Evolutionary conservation across 1,140 invertebrate species (phyloP), one percentile per base, ranked within the genome.

Genomic region (Stegodyphus mimosarum): DNA sequence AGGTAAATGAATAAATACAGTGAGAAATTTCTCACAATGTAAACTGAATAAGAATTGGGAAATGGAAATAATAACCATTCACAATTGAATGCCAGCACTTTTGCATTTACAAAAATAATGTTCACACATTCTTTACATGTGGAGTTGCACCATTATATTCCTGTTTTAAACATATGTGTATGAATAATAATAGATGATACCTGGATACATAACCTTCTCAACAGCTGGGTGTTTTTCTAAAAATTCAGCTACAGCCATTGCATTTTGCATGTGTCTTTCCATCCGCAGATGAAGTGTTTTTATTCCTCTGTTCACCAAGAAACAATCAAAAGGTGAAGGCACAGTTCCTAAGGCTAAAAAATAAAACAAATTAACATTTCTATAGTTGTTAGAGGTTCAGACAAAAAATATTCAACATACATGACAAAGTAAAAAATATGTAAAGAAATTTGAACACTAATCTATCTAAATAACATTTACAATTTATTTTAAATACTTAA

Each of bases 321-420:
- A 97, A 90, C 98, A 99, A 90, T 99, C 98, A 90, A 99, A 98
- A 0, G 98, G 97, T 0, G 97, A 97, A 10, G 98, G 98, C 6
- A 99, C 94, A 72, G 96, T 93, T 67, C 98, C 98, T 91, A 96
- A 93, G 2, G 96, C 95, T 90, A 63, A 6, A 88, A 63, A 51
- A 79, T 67, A 7, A 5, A 83, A 83, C 7, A 49, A n/a, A 88
- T 15, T n/a, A 72, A 86, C 13, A 67, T 48, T 17, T 60, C 18
- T 6, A 60, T 60, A 18, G 17, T 15, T 33, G 17, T 17, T 15
- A 72, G 50, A 51, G 53, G 33, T 79, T 18, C 7, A 72, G 7
- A 72, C 48, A 13, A 52, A 72, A 72, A 73, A 51, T n/a, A 73
- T 52, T 33, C 33, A 49, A 6, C 7, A 17, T 50, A 48, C 33